Evolutionary conservation across 2,888 invertebrate species (phyloP).

Genomic region (Spisula solida): DNA sequence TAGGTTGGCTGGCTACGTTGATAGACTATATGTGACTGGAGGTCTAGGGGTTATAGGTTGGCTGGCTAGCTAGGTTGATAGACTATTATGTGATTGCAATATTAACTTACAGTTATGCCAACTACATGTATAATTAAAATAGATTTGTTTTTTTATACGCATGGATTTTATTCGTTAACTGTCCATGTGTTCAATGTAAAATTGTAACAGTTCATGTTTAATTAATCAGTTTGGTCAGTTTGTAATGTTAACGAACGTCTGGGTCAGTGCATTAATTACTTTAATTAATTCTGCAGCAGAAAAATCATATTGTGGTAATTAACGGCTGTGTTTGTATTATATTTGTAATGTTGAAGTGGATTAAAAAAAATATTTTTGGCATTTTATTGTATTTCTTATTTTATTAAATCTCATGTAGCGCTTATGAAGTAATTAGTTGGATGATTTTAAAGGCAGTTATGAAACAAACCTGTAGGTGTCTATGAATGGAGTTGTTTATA

Average conservation of each 20-base stretch:
- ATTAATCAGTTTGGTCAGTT: not conserved
- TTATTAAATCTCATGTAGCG: not conserved
- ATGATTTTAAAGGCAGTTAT: not conserved
- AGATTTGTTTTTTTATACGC: not conserved
- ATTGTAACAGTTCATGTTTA: not conserved
- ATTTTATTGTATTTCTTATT: not conserved
- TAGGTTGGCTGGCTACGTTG: too few relatives aligned
- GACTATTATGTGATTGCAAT: too few relatives aligned
- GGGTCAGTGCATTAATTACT: not conserved
- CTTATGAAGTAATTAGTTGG: too few relatives aligned
- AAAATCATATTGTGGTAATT: slow-evolving; percentile 10
- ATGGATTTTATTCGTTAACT: not conserved
- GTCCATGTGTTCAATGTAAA: not conserved
- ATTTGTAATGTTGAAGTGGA: not conserved
- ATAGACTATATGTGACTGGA: too few relatives aligned
- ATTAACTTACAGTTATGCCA: too few relatives aligned
- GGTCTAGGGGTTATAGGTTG: too few relatives aligned
- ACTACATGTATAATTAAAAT: too few relatives aligned
- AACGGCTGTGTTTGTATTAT: not conserved
- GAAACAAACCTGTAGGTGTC: too few relatives aligned
- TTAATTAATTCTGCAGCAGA: not conserved
- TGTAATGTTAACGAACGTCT: not conserved
- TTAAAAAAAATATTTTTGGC: not conserved
- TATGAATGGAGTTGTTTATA: too few relatives aligned
- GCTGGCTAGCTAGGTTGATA: too few relatives aligned